Evolutionary conservation across 2,888 invertebrate species (phyloP).

Genomic region (Platycheirus albimanus): DNA sequence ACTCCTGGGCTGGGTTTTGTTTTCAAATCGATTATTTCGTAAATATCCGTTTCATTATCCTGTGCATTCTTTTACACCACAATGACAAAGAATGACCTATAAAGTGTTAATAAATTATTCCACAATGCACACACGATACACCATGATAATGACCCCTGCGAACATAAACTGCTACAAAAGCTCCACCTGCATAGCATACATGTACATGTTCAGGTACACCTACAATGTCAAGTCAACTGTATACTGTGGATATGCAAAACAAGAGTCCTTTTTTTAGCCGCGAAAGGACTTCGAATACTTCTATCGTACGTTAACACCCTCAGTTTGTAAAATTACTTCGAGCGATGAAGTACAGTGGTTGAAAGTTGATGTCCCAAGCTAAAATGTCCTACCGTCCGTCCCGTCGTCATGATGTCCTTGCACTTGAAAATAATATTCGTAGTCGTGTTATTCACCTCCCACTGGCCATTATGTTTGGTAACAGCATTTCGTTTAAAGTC

Average conservation of each 20-base stretch:
- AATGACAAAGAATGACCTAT: not conserved
- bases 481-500: not conserved
- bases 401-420: slow-evolving; percentile 71
- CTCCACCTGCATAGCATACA: too few relatives aligned
- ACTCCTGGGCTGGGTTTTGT: too few relatives aligned
- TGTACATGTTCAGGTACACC: too few relatives aligned
- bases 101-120: not conserved
- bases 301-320: not conserved
- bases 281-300: too few relatives aligned
- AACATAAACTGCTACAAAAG: too few relatives aligned
- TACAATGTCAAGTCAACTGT: not conserved
- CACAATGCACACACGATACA: not conserved
- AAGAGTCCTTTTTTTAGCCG: not conserved
- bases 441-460: slow-evolving; percentile 1
- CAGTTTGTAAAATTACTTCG: slow-evolving; percentile 44
- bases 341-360: slow-evolving; percentile 43
- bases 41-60: too few relatives aligned
- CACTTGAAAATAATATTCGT: slow-evolving; percentile 51
- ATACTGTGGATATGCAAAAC: not conserved
- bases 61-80: too few relatives aligned
- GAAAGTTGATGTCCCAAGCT: slow-evolving; percentile 2
- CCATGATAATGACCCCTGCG: not conserved
- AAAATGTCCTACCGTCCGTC: slow-evolving; percentile 53
- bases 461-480: slow-evolving; percentile 45
- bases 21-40: too few relatives aligned